Conservation (phyloP, 2,113 vertebrate genomes). For the Chroicocephalus ridibundus region DNA sequence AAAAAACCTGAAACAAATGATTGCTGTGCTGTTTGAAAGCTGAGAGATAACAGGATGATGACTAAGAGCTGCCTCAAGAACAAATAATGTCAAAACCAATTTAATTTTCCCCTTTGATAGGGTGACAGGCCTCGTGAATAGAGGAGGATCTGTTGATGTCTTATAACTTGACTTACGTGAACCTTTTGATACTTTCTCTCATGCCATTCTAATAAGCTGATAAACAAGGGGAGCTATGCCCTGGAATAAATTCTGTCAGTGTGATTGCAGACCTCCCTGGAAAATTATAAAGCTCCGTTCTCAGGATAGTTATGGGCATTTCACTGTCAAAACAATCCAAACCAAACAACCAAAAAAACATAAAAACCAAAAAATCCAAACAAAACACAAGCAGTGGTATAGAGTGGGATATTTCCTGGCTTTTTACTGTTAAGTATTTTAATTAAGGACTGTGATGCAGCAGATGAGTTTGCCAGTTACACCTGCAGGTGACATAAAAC, state of each 20-base stretch:
- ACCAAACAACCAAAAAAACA: not conserved
- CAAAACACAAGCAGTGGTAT: fast-evolving
- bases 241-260: not conserved
- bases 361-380: not conserved
- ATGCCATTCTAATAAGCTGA: not conserved
- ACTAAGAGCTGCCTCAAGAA: constrained; percentile 21
- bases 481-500: not conserved
- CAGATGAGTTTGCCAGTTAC: not conserved
- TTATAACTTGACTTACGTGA: not conserved
- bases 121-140: not conserved
- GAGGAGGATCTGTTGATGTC: not conserved
- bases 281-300: not conserved
- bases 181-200: not conserved
- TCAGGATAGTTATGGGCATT: not conserved
- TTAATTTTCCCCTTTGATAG: not conserved
- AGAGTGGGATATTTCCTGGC: not conserved
- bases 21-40: not conserved
- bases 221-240: not conserved
- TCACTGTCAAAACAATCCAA: not conserved
- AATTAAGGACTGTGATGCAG: not conserved
- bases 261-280: not conserved
- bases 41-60: not conserved
- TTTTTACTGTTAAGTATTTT: not conserved
- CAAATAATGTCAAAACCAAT: not conserved
- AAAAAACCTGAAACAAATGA: not conserved